These are phyloP conservation scores for Apodemia duryi DNA, from an alignment of 2,888 invertebrate species.

Conservation along the genomic window DNA sequence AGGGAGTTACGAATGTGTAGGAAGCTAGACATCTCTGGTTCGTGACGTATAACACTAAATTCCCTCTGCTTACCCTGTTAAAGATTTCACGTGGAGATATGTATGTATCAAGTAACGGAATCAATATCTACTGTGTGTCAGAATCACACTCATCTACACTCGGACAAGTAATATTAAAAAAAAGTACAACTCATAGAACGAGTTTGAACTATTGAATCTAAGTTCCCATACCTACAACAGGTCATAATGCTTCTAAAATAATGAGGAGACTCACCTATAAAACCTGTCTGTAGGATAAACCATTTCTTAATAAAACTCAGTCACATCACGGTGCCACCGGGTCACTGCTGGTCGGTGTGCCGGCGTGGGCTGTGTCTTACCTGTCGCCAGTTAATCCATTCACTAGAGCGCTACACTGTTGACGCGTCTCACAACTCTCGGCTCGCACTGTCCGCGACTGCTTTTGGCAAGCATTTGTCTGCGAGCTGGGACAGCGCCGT, in stretches of 20 bases:
- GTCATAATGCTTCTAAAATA: background rate
- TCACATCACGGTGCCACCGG: background rate
- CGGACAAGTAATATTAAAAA: too few species aligned
- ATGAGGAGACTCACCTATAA: background rate
- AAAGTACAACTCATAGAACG: too few species aligned
- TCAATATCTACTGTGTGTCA: too few species aligned
- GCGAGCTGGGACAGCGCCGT: background rate
- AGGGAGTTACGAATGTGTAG: too few species aligned
- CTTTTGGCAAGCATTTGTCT: conserved; percentile 10
- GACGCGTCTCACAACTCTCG: background rate
- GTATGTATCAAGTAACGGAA: too few species aligned
- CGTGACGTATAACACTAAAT: too few species aligned
- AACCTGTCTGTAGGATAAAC: background rate
- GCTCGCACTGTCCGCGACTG: conserved; percentile 11
- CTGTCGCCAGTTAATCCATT: conserved; percentile 3
- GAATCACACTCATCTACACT: too few species aligned
- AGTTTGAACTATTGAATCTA: too few species aligned
- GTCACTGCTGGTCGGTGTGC: background rate
- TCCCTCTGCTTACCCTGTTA: too few species aligned
- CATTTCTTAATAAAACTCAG: background rate
- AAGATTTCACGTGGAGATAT: too few species aligned
- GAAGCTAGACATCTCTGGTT: too few species aligned
- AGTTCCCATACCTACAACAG: background rate
- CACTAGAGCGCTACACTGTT: background rate
- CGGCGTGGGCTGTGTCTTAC: background rate